Evolutionary conservation across 2,888 invertebrate species (phyloP).

Genomic region (Asteroscopus sphinx): DNA sequence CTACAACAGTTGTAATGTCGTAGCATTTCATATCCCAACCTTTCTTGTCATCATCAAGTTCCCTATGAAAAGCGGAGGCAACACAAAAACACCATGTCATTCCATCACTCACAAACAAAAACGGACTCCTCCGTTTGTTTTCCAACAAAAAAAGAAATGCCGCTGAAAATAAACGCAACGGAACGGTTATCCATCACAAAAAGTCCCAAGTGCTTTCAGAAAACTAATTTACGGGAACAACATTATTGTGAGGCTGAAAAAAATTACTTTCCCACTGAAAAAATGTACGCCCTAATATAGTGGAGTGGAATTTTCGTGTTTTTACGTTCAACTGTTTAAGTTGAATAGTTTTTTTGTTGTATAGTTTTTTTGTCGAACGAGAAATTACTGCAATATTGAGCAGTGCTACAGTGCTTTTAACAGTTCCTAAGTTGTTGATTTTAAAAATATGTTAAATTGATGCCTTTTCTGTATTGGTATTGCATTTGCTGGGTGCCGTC

Average conservation of each 20-base stretch:
- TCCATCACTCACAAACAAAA: conserved; percentile 42
- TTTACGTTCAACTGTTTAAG: not conserved
- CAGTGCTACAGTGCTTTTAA: too few relatives aligned
- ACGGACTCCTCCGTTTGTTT: conserved; percentile 36
- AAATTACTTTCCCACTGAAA: conserved; percentile 42
- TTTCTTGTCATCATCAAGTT: not conserved
- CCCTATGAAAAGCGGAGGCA: conserved; percentile 3
- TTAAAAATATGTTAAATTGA: too few relatives aligned
- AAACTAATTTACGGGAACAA: conserved; percentile 63
- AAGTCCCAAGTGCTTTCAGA: conserved; percentile 53
- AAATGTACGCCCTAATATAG: conserved; percentile 31
- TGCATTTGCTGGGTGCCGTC: too few relatives aligned
- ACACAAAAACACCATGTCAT: conserved; percentile 33
- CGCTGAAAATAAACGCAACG: conserved; percentile 43
- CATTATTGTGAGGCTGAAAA: conserved; percentile 55
- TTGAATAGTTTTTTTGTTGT: not conserved
- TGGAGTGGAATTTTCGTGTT: conserved; percentile 3
- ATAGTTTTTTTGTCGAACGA: not conserved
- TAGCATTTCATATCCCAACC: too few relatives aligned
- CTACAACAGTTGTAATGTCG: too few relatives aligned
- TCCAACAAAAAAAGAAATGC: conserved; percentile 26
- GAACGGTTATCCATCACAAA: conserved; percentile 59
- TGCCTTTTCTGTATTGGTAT: too few relatives aligned
- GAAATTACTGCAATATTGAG: not conserved
- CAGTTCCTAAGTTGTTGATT: too few relatives aligned